A percentile compares a stretch with the other conserved stretches of the same genome.
phyloP scores from a whole-genome alignment of 2,113 vertebrate genomes.

The Serinus canaria region DNA sequence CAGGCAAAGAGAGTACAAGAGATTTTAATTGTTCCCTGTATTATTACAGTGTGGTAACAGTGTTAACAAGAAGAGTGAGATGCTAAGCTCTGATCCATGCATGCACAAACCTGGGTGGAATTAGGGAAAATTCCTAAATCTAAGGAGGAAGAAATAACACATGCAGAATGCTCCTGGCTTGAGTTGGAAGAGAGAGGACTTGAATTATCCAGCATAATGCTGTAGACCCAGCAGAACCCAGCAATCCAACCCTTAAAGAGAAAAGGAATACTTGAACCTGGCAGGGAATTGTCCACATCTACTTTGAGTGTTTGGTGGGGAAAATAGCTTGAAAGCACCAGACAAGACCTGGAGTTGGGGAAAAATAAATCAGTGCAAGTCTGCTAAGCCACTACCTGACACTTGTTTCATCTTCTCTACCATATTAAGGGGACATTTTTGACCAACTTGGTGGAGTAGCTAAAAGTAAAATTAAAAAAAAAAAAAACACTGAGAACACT shows the following conservation, averaged over 20 bases:
- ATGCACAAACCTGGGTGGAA: constrained; percentile 31
- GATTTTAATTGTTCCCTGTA: not conserved
- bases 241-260: constrained; percentile 58
- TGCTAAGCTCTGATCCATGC: constrained; percentile 26
- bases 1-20: not conserved
- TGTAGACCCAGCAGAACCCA: constrained; percentile 62
- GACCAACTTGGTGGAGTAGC: not conserved
- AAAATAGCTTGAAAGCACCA: constrained; percentile 56
- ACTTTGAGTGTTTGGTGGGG: constrained; percentile 56
- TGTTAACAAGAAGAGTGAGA: constrained; percentile 13
- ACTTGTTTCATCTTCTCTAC: not conserved
- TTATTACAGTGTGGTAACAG: not conserved
- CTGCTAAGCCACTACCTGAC: constrained; percentile 21
- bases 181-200: not conserved
- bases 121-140: not conserved
- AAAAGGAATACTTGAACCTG: constrained; percentile 66
- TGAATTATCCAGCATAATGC: constrained; percentile 19
- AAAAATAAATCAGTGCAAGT: constrained; percentile 58
- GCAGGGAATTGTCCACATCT: constrained; percentile 53
- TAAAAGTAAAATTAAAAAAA: not conserved
- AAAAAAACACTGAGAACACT: not conserved
- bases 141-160: not conserved
- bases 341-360: constrained; percentile 65
- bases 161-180: constrained; percentile 38
- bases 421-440: not conserved